phyloP scores from a whole-genome alignment of 2,113 vertebrate genomes.

The Bubo scandiacus region DNA sequence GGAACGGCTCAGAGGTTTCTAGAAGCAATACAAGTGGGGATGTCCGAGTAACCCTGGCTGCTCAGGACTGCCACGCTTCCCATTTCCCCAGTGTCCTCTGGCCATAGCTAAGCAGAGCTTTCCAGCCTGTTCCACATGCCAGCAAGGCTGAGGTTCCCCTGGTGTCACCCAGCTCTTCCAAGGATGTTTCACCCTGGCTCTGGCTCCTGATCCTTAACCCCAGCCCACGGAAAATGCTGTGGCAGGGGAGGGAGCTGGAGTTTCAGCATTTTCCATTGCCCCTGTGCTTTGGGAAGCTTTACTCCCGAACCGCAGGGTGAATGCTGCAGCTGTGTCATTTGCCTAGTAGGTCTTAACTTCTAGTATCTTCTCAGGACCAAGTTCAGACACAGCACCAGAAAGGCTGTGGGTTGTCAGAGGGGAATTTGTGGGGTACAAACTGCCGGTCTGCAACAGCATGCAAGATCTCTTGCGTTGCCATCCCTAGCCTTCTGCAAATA shows the following conservation, averaged over 20 bases:
- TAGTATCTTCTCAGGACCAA: not conserved
- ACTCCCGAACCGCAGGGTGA: not conserved
- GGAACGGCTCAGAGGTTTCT: not conserved
- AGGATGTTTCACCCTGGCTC: not conserved
- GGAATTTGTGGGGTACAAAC: not conserved
- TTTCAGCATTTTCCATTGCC: not conserved
- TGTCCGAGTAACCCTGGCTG: not conserved
- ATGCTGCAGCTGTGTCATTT: too few relatives aligned
- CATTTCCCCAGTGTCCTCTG: not conserved
- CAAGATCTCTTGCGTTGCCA: not conserved
- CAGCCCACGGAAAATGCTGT: not conserved
- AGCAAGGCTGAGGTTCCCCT: not conserved
- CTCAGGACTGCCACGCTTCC: not conserved
- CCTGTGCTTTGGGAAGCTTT: not conserved
- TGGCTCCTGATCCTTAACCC: not conserved
- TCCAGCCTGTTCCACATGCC: not conserved
- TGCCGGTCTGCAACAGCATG: not conserved
- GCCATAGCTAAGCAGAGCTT: not conserved
- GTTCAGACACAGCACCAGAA: not conserved
- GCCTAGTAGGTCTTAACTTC: not conserved
- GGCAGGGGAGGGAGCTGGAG: too few relatives aligned
- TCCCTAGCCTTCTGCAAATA: not conserved
- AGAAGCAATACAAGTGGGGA: not conserved
- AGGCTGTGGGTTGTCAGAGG: not conserved
- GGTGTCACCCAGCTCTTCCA: not conserved